phyloP scores from a whole-genome alignment of 2,888 invertebrate genomes.

The Rapana venosa region DNA sequence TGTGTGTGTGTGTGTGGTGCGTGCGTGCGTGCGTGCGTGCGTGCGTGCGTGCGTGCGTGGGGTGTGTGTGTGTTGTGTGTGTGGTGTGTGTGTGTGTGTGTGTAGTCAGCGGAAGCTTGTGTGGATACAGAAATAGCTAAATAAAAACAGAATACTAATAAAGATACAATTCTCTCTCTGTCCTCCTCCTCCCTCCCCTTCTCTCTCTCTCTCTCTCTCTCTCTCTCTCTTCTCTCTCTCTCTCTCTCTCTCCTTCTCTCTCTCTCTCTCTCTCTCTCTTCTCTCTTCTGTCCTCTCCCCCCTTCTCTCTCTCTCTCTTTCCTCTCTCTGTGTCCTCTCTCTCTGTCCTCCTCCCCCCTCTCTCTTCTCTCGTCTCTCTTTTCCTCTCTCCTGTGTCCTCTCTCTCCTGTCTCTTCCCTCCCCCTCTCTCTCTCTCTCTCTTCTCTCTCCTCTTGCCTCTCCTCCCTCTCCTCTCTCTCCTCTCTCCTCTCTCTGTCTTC shows the following conservation, averaged over 20 bases:
- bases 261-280: neutral
- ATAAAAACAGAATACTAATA: neutral
- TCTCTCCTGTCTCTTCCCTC: neutral
- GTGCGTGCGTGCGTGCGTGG: no score
- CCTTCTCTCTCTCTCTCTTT: neutral
- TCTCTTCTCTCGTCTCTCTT: neutral
- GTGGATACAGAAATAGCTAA: neutral
- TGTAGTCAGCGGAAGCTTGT: no score
- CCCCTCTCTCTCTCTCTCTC: neutral
- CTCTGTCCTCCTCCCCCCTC: neutral
- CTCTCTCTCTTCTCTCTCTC: slow-evolving; percentile 17
- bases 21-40: neutral
- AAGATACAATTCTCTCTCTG: neutral
- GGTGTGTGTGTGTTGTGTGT: no score
- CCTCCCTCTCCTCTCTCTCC: neutral
- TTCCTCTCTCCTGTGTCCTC: neutral
- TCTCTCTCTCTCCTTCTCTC: neutral
- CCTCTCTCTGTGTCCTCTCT: neutral
- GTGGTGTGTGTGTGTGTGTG: no score
- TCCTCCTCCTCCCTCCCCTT: neutral
- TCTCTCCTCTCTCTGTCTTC: neutral
- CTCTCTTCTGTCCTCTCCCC: neutral
- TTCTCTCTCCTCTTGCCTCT: neutral
- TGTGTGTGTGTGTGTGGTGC: no score
- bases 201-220: slow-evolving; percentile 14